Base-by-base conservation (phyloP, 2,113 vertebrate genomes). In the Myiozetetes cayanensis region DNA sequence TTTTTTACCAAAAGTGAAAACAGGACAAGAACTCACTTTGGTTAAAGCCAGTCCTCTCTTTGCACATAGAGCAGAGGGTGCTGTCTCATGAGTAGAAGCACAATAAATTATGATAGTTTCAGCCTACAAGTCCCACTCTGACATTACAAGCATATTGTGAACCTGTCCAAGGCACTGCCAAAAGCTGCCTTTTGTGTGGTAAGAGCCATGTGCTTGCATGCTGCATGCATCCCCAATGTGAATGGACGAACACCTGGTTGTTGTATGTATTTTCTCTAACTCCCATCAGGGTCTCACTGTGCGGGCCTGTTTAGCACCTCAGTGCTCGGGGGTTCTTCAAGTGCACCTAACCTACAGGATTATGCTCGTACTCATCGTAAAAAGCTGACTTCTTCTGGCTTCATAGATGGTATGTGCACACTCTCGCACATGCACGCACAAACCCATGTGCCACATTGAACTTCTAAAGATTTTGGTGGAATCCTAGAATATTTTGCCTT, bases 281-380 rank as follows among this genome's bases (percentile, higher is more conserved):
- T 98, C 98, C 98, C 98, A 99, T 98, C 98, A 99, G 99, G 99
- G 98, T 98, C 98, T 98, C 99, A 99, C 98, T 99, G 98, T 98
- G 98, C 98, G 98, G 98, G 99, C 98, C 98, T 99, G 98, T 99
- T 99, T 98, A 99, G 99, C 98, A 98, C 98, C 98, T 98, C 98
- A 95, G 98, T 99, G 98, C 99, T 99, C 97, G 98, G 98, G 97
- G 98, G 98, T 97, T 99, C 99, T 98, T 99, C 99, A 98, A 99
- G 98, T 94, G 99, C 99, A 97, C 99, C 99, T 98, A 99, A 99
- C 98, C 99, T 99, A 97, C 99, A 99, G 98, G 99, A 99, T 98
- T 99, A 99, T 98, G 98, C 98, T 98, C 98, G 98, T 97, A 98
- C 97, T 93, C 98, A 99, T 98, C 99, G 98, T 98, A 99, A 99